Evolutionary conservation across 2,888 invertebrate species (phyloP).

Genomic region (Phlogophora meticulosa): DNA sequence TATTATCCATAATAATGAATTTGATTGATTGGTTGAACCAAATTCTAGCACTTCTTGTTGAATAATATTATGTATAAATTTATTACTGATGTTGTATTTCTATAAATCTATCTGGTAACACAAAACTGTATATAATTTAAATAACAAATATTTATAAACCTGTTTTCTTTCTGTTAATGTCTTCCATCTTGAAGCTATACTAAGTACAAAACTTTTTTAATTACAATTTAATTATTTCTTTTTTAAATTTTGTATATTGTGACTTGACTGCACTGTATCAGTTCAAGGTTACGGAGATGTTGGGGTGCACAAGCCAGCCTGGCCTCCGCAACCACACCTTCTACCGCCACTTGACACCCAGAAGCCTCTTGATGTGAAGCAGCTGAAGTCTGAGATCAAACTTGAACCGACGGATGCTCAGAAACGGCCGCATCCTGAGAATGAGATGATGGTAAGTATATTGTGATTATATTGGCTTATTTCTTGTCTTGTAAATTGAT

Average conservation of each 20-base stretch:
- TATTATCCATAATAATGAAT: too few species aligned
- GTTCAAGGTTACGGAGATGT: conserved; percentile 87
- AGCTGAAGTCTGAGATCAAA: conserved; percentile 88
- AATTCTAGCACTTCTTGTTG: background rate
- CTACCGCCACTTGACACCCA: conserved; percentile 85
- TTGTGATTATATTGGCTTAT: background rate
- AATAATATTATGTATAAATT: too few species aligned
- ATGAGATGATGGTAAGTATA: conserved; percentile 82
- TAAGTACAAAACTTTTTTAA: conserved; percentile 56
- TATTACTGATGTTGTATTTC: too few species aligned
- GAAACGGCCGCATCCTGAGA: conserved; percentile 85
- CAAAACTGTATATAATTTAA: background rate
- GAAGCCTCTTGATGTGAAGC: conserved; percentile 85
- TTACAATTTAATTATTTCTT: conserved; percentile 13
- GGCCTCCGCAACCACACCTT: conserved; percentile 87
- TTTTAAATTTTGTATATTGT: conserved; percentile 29
- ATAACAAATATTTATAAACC: conserved; percentile 23
- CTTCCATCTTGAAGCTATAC: conserved; percentile 59
- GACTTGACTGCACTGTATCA: conserved; percentile 62
- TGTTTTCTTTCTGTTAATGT: conserved; percentile 58
- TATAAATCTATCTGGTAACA: background rate
- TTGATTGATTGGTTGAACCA: too few species aligned
- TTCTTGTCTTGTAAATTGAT: conserved; percentile 1
- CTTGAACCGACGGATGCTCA: conserved; percentile 85
- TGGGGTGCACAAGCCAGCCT: conserved; percentile 84